phyloP scores from a whole-genome alignment of 2,888 invertebrate species.

The Diogma glabrata region DNA sequence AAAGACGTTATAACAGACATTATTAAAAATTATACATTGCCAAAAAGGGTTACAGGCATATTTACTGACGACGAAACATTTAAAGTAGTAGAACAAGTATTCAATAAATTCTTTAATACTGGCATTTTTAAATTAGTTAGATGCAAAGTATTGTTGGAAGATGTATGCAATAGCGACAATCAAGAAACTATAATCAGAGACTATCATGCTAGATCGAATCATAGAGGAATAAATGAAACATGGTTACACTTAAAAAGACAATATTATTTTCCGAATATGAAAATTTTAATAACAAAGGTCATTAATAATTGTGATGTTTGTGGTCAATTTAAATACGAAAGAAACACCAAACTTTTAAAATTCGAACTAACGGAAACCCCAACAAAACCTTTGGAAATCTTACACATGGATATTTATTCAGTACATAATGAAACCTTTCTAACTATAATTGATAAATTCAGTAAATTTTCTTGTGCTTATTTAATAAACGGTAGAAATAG shows the following conservation, averaged over 20 bases:
- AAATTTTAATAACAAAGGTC: slow-evolving; percentile 18
- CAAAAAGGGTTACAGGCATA: slow-evolving; percentile 19
- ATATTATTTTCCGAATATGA: slow-evolving; percentile 19
- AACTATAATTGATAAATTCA: slow-evolving; percentile 1
- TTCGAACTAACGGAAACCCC: slow-evolving; percentile 16
- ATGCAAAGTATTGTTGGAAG: slow-evolving; percentile 7
- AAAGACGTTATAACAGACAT: slow-evolving; percentile 15
- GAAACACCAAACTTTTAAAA: slow-evolving; percentile 17
- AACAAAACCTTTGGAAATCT: slow-evolving; percentile 15
- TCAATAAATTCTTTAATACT: slow-evolving; percentile 11
- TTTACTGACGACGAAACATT: slow-evolving; percentile 18
- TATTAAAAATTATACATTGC: slow-evolving; percentile 17
- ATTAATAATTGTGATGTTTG: slow-evolving; percentile 18
- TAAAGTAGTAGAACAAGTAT: slow-evolving; percentile 16
- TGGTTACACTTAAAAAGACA: slow-evolving; percentile 17
- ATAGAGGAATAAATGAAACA: slow-evolving; percentile 18
- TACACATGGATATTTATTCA: slow-evolving; percentile 18
- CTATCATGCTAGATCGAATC: slow-evolving; percentile 18
- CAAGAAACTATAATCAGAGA: slow-evolving; percentile 19
- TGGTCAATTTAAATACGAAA: slow-evolving; percentile 15
- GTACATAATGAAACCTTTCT: slow-evolving; percentile 8
- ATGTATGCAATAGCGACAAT: slow-evolving; percentile 16
- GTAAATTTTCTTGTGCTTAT: slow-evolving; percentile 3
- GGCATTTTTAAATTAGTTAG: slow-evolving; percentile 12
- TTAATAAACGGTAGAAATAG: slow-evolving; percentile 15